Evolutionary conservation across 2,113 vertebrate genomes (phyloP).

Genomic region (Microcebus tavaratra): DNA sequence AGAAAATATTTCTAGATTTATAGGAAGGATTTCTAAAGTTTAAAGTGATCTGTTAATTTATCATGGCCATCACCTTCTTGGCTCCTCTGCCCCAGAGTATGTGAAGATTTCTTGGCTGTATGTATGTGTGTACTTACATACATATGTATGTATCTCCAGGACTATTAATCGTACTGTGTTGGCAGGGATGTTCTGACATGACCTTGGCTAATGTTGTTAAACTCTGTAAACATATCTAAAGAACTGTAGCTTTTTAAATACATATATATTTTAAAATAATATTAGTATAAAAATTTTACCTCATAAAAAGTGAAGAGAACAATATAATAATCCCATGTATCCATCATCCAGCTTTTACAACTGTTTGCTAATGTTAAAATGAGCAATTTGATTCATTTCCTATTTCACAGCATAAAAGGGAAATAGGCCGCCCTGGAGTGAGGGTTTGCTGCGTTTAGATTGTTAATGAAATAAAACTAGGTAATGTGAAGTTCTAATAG

Average conservation of each 20-base stretch:
- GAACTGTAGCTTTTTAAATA: background rate
- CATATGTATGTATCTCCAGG: background rate
- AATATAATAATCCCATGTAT: background rate
- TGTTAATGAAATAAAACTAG: background rate
- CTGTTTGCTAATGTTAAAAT: constrained; percentile 11
- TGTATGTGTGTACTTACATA: background rate
- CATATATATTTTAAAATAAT: background rate
- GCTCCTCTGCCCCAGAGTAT: background rate
- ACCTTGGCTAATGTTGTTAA: background rate
- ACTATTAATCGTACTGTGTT: background rate
- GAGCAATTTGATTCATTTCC: background rate
- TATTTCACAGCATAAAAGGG: background rate
- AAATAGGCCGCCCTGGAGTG: background rate
- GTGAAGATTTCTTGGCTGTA: background rate
- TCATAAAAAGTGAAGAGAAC: background rate
- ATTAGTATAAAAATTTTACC: background rate
- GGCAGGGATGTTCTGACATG: background rate
- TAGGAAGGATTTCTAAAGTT: background rate
- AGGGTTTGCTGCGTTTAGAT: background rate
- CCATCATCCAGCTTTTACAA: background rate
- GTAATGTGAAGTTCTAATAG: background rate
- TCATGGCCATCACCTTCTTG: background rate
- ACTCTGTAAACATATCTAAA: background rate
- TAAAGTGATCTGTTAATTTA: background rate
- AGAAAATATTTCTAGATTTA: background rate